Evolutionary conservation across 2,113 vertebrate species (phyloP), one percentile per base, ranked within the genome.

Genomic region (Bos indicus): DNA sequence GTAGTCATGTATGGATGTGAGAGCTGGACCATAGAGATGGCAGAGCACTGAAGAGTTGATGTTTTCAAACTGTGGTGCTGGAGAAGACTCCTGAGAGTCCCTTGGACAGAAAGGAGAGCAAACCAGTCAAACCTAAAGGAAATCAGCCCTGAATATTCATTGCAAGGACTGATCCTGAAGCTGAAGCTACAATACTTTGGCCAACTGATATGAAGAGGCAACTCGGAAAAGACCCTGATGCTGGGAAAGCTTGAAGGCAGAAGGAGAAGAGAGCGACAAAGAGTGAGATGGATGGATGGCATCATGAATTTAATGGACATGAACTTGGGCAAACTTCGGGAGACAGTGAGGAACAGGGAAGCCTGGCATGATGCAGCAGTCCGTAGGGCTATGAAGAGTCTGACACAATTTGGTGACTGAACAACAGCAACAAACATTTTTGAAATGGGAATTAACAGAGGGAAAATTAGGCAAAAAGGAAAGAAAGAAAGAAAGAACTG

Each of bases 401-500:
- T 40, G 67, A 23, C 67, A 71, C 67, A 71, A 23, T 10, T 23
- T 71, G 67, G n/a, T 36, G 19, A 12, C n/a, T 23, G n/a, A 71
- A 71, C 19, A 40, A 40, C 5, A 40, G 19, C 19, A 40, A 23
- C 19, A 71, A 71, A 71, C 2, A 12, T 40, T 40, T 71, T 71
- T 71, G n/a, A 23, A 40, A 57, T 93, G 54, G 54, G 25, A 95
- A 21, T 78, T 85, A 25, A 87, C 23, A 5, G 28, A 90, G 16
- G 17, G 28, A 94, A 7, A 96, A 91, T 90, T 88, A 93, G 17
- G 16, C 26, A 51, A 95, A 91, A 52, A 93, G 56, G 95, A 80
- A 78, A 80, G 4, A 46, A 64, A 30, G 92, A 46, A 94, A 59
- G 93, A 62, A 88, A 95, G 54, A 33, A 83, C 3, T 64, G 19